A percentile compares a stretch with the other conserved stretches of the same genome.
Evolutionary conservation across 2,797 vertebrate species (phyloP).

Genomic region (Buphagus erythrorhynchus): DNA sequence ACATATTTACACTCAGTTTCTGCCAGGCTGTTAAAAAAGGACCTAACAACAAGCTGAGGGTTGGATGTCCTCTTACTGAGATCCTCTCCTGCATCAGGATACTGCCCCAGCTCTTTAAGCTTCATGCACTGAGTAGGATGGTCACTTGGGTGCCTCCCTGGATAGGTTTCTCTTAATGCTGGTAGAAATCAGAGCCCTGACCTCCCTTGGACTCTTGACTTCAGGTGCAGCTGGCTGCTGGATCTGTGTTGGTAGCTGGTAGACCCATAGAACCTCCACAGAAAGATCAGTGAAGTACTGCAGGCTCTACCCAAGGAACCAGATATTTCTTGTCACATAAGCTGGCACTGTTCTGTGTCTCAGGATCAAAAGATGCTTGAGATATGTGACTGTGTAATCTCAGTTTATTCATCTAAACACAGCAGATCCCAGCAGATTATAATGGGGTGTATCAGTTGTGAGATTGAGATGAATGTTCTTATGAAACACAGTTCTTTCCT

Average conservation of each 20-base stretch:
- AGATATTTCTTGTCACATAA: not conserved
- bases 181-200: not conserved
- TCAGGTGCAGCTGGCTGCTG: not conserved
- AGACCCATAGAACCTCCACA: not conserved
- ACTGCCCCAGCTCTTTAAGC: not conserved
- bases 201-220: not conserved
- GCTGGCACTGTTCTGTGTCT: not conserved
- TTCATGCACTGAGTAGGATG: not conserved
- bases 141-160: not conserved
- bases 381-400: not conserved
- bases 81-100: not conserved
- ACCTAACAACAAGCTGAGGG: not conserved
- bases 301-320: not conserved
- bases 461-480: not conserved
- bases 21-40: not conserved
- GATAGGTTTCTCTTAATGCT: not conserved
- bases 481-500: not conserved
- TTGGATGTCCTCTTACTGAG: not conserved
- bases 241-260: not conserved
- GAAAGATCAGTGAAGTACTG: not conserved
- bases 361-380: not conserved
- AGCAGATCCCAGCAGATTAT: not conserved
- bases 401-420: not conserved
- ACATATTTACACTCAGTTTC: not conserved
- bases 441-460: not conserved